A percentile compares a stretch with the other conserved stretches of the same genome.
phyloP scores from a whole-genome alignment of 2,888 invertebrate species.

The Dichetophora obliterata region DNA sequence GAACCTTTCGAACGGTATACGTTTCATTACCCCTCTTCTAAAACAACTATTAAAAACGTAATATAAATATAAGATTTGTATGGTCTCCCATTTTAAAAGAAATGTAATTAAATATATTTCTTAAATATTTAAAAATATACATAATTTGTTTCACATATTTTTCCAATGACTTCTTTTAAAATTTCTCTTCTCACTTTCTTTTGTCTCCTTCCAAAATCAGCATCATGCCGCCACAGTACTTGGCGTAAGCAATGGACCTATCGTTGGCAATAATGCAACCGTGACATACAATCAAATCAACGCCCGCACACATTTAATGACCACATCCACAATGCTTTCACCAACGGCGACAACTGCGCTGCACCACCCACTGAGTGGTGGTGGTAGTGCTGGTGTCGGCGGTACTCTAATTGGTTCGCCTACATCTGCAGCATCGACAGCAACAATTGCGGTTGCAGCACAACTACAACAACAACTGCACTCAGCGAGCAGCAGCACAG shows the following conservation, averaged over 20 bases:
- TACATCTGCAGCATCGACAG: constrained; percentile 63
- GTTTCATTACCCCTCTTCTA: too few relatives aligned
- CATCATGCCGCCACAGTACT: constrained; percentile 36
- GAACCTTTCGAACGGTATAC: too few relatives aligned
- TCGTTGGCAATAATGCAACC: constrained; percentile 57
- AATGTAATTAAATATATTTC: too few relatives aligned
- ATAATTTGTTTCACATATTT: too few relatives aligned
- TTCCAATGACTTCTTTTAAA: too few relatives aligned
- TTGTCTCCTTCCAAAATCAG: constrained; percentile 35
- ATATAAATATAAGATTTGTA: too few relatives aligned
- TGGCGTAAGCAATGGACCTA: constrained; percentile 39
- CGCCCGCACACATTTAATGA: constrained; percentile 64
- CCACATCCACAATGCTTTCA: constrained; percentile 57
- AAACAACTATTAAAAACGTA: too few relatives aligned
- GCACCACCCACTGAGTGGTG: constrained; percentile 55
- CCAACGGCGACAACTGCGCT: constrained; percentile 57
- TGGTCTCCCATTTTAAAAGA: too few relatives aligned
- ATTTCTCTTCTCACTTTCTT: not conserved
- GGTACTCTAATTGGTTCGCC: constrained; percentile 61
- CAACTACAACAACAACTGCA: constrained; percentile 53
- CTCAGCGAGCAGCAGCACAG: constrained; percentile 41
- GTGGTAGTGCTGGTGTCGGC: constrained; percentile 53
- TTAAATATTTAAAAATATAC: too few relatives aligned
- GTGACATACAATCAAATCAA: constrained; percentile 68
- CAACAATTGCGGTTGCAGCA: constrained; percentile 58